Evolutionary conservation across 2,113 vertebrate genomes (phyloP).

Genomic region (Eubucco bourcierii): DNA sequence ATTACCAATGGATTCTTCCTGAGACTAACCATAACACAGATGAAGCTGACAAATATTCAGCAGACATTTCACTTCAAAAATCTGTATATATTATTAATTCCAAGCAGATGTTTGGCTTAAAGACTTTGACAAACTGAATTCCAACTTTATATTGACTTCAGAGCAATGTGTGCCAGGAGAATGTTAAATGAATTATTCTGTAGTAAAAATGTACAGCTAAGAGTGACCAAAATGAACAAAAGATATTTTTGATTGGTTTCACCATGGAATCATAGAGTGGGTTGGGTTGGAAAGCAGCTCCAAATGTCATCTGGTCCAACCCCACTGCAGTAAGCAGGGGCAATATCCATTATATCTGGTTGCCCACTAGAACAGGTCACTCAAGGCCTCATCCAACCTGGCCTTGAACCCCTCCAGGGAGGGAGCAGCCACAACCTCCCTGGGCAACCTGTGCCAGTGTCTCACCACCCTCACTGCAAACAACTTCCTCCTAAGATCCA

Average conservation of each 20-base stretch:
- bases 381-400: no score
- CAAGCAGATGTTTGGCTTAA: slow-evolving; percentile 54
- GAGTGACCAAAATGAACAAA: not conserved
- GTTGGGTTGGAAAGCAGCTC: no score
- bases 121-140: slow-evolving; percentile 9
- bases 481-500: no score
- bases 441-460: no score
- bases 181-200: not conserved
- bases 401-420: no score
- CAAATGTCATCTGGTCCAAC: no score
- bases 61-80: not conserved
- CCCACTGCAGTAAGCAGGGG: no score
- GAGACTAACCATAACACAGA: not conserved
- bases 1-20: not conserved
- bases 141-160: not conserved
- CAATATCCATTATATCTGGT: no score
- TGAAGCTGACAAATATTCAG: not conserved
- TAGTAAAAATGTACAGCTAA: not conserved
- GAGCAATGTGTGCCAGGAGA: not conserved
- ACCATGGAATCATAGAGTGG: no score
- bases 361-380: no score
- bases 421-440: no score
- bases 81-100: not conserved
- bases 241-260: not conserved
- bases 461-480: no score